Evolutionary conservation across 1,140 invertebrate species (phyloP), one percentile per base, ranked within the genome.

Genomic region (Drosophila biarmipes): DNA sequence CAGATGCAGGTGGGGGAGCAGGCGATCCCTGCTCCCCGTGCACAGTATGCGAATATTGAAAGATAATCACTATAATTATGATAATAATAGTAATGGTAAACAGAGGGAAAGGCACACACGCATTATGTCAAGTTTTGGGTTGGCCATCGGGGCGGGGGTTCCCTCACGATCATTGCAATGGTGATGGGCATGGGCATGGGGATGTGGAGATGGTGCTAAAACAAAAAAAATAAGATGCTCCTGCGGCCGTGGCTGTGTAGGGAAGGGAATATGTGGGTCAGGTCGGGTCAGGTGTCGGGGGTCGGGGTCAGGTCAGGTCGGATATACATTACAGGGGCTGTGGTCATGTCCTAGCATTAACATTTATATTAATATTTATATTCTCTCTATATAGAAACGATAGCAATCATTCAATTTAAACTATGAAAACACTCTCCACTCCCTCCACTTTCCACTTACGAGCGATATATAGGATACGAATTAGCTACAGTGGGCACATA

Each of bases 401-500:
- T 52, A 45, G 38, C 52, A 17, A 56, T 71, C 35, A 54, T 29
- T 69, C 27, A 73, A 52, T 76, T 75, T 46, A 53, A 64, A 75
- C 72, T 75, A 75, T 42, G 21, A 75, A 75, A 19, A 43, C 40
- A 75, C 59, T 56, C 72, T 57, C 69, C 55, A 19, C 19, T 35
- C 31, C n/a, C 48, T 31, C 37, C 37, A 14, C 57, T 19, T 31
- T 29, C 55, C 51, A 58, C 72, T 76, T 56, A 66, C 54, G 59
- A 73, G 78, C 67, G 72, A 75, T 78, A 51, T 51, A 29, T 75
- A 54, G 59, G 34, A 46, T 72, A 75, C 57, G 78, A 86, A 81
- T 86, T 86, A 78, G 82, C 82, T 86, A 86, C 69, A 81, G 35
- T 56, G 69, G 76, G 52, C 58, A 80, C 78, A 80, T 66, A 80